Conservation (phyloP, 2,797 vertebrate genomes). For the Hozukius guyotensis region DNA sequence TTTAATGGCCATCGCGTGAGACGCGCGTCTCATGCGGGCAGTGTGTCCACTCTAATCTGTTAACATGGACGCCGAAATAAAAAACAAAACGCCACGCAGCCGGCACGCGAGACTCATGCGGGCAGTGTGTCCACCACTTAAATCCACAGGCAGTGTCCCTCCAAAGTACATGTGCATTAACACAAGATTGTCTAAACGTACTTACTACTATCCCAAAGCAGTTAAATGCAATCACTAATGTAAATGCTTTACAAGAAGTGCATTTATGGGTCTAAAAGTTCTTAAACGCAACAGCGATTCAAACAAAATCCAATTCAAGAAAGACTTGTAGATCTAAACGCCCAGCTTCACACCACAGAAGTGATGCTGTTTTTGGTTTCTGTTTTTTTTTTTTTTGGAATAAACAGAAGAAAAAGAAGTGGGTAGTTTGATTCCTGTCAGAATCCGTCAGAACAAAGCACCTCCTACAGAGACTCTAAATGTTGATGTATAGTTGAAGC, state of each 20-base stretch:
- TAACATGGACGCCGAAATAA: too few species aligned
- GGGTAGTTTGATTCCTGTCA: neutral
- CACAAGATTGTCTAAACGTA: neutral
- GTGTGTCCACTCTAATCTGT: too few species aligned
- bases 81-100: too few species aligned
- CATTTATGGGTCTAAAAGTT: neutral
- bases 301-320: neutral
- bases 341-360: neutral
- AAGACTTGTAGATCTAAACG: neutral
- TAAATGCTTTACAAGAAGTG: neutral
- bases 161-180: neutral
- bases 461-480: neutral
- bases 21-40: too few species aligned
- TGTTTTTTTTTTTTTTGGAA: neutral
- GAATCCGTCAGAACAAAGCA: neutral
- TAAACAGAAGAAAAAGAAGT: neutral
- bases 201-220: neutral
- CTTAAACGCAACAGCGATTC: neutral
- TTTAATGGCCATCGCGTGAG: too few species aligned
- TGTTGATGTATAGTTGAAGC: neutral
- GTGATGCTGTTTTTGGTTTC: too few species aligned
- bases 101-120: too few species aligned
- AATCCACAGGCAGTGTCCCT: neutral
- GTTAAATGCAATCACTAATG: neutral
- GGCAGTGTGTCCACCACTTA: too few species aligned